Evolutionary conservation across 2,113 vertebrate genomes (phyloP), one percentile per base, ranked within the genome.

Genomic region (Emydocephalus ijimae): DNA sequence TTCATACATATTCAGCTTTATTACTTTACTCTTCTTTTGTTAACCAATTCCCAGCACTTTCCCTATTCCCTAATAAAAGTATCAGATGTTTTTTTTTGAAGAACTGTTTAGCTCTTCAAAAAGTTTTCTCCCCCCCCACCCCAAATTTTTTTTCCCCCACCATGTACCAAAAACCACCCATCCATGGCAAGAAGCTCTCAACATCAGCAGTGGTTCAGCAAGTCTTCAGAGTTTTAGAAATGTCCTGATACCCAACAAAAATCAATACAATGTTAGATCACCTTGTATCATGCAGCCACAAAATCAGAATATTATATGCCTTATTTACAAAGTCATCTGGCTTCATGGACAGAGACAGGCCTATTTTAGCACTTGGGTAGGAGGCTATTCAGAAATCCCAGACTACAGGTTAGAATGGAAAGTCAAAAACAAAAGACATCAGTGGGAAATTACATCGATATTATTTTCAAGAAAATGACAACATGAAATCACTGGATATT

Each of bases 141-240:
- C 39, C 39, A 52, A 52, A 52, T 9, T 43, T 43, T 43, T 43
- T 43, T 39, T 39, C 39, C 43, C 5, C 8, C 1, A 4, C 69
- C 34, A n/a, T 93, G 48, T 88, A 26, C 69, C 87, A 15, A 64
- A 52, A 81, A 20, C 48, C 21, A 56, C 89, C 87, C 89, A 61
- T 18, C 61, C 92, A 74, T 29, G 34, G 69, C 87, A 39, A 0
- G 0, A 89, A 95, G 94, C 61, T 43, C 56, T 81, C 55, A 88
- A 94, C 54, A 94, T 50, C 93, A 96, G 92, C 95, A 93, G 95
- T 93, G 89, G 93, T 12, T 92, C 95, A 64, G 95, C 89, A 93
- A 96, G 96, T 93, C 94, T 97, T 96, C 89, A 95, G 93, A 97
- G 93, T 95, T 96, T 93, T 96, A 97, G 97, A 98, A 98, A 98